Base-by-base conservation (phyloP, 2,888 invertebrate genomes). In the Microctonus brassicae region DNA sequence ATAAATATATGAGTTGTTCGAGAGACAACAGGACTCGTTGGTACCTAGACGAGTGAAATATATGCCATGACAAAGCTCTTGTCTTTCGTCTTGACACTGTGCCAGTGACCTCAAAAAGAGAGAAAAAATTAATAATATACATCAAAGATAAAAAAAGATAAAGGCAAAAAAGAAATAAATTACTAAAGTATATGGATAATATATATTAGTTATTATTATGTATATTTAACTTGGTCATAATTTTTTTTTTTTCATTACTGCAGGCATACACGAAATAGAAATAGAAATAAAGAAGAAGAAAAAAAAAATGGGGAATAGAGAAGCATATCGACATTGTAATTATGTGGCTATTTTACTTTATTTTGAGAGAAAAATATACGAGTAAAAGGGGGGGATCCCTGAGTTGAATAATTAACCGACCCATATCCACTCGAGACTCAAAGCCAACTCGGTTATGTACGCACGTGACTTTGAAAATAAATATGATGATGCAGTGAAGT, bases 291-390 rank as follows among this genome's bases (percentile, higher is more conserved):
- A 39, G 13, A 5, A 36, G 11, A 36, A 39, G n/a, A 39, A n/a
- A 69, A 52, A 11, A 39, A n/a, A 1, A 13, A 11, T n/a, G 13
- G 1, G n/a, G 6, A n/a, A 39, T 33, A 39, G 68, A 53, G 55
- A 33, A 63, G 57, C 64, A 64, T 24, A 65, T 69, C 62, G 65
- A 61, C 65, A 72, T 69, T 60, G 53, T 64, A 47, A 47, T 47
- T 47, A 47, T 47, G 47, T 47, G 47, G 47, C 17, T 47, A 7
- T 47, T 47, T n/a, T 20, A 17, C 17, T 47, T 47, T 47, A 17
- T 47, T 47, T 47, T 47, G 17, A 47, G 47, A 17, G 47, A 47
- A 47, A 47, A 47, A 47, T 47, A n/a, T n/a, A 47, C 47, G 47
- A 47, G 47, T 47, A 6, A 17, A 47, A 17, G 7, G 29, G 29